Conservation (phyloP, 2,113 vertebrate species). For the Clarias batrachus region DNA sequence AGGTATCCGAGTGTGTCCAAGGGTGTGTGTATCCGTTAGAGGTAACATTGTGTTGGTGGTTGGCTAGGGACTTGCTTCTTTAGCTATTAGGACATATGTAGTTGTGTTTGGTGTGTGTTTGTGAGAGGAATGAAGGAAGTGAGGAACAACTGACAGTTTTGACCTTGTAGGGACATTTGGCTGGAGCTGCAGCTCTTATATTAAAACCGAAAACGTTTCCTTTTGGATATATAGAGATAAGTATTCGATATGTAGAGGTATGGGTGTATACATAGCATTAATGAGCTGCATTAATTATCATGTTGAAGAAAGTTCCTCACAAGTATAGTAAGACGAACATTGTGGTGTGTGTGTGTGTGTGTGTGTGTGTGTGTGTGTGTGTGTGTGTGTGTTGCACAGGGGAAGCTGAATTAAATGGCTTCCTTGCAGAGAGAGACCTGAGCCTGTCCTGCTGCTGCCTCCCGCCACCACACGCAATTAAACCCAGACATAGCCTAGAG, state of each 20-base stretch:
- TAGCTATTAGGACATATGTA: constrained; percentile 6
- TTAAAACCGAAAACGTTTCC: not conserved
- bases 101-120: constrained; percentile 19
- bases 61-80: not conserved
- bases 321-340: constrained; percentile 5
- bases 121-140: constrained; percentile 25
- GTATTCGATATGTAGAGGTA: not conserved
- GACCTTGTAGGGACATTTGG: constrained; percentile 5
- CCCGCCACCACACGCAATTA: constrained; percentile 54
- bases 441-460: constrained; percentile 54
- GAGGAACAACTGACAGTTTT: constrained; percentile 17
- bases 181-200: not conserved
- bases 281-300: not conserved
- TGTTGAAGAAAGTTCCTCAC: not conserved
- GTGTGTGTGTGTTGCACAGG: constrained; percentile 27
- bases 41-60: not conserved
- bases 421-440: constrained; percentile 55
- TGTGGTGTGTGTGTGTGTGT: constrained; percentile 27
- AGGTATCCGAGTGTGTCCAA: not conserved
- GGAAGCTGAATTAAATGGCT: constrained; percentile 57
- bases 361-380: constrained; percentile 39
- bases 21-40: not conserved
- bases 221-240: not conserved
- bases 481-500: constrained; percentile 56
- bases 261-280: not conserved